Conservation (phyloP, 2,888 invertebrate genomes). For the Lamellibrachia columna region DNA sequence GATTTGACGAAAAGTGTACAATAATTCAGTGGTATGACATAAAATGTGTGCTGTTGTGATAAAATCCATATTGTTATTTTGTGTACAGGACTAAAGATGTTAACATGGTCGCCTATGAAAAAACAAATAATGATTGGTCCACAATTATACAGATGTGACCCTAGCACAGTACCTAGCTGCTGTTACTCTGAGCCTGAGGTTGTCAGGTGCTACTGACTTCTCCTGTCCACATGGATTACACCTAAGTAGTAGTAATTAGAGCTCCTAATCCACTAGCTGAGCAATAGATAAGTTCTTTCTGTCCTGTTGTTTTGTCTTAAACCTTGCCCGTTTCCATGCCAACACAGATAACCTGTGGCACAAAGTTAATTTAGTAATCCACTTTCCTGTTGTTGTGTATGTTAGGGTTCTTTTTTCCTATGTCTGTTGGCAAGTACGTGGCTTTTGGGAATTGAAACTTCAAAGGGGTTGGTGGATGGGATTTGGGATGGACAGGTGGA, state of each 20-base stretch:
- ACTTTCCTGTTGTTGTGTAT: neutral
- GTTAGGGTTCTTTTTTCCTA: neutral
- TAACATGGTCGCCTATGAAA: no score
- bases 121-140: no score
- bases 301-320: slow-evolving; percentile 5
- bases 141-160: neutral
- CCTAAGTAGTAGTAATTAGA: slow-evolving; percentile 3
- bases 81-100: no score
- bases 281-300: neutral
- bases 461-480: neutral
- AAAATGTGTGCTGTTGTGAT: no score
- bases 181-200: neutral
- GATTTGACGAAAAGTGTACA: no score
- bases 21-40: no score
- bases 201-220: neutral
- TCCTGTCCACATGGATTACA: neutral
- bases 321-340: neutral
- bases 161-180: neutral
- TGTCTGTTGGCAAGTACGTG: neutral
- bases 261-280: neutral
- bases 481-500: neutral
- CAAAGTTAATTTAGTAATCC: neutral
- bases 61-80: no score
- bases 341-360: neutral
- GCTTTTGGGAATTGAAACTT: neutral